Base-by-base conservation (phyloP, 2,888 invertebrate species). In the Tillus elongatus region DNA sequence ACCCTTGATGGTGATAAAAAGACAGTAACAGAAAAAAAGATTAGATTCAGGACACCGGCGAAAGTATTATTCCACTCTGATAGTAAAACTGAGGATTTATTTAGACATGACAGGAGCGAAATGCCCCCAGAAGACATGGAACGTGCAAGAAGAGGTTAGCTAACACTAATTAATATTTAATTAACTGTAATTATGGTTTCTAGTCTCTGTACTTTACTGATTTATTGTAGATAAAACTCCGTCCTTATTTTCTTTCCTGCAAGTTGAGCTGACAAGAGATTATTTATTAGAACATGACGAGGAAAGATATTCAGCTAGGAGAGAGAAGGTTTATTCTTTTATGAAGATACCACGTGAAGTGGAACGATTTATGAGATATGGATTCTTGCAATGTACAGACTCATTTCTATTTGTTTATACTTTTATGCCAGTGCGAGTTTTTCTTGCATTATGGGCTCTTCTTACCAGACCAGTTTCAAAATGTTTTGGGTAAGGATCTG, bases 371-470 rank as follows among this genome's bases (percentile, higher is more conserved):
- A 87, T 95, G 82, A 75, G 76, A 1, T 95, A 91, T 69, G 95
- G 93, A 16, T 89, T 92, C 56, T 82, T 93, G 66, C 90, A 90
- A 67, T 97, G 97, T 69, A 83, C 90, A 15, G 98, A 99, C 68
- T 95, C 96, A 12, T 91, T 99, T 66, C 73, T 97, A 36, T 97
- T 92, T 71, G 84, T 97, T 37, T 96, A 96, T 66, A 97, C 98
- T 36, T 95, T 97, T 71, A 72, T 98, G 51, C 98, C 98, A 9
- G 68, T 98, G 43, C 73, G 98, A 49, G 91, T 96, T 62, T 58
- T 88, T 19, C 73, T 96, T 64, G 92, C 92, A 30, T 66, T 89
- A 37, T 84, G 88, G 79, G 82, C 83, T 24, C 71, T 92, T 42
- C 62, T 86, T 12, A 80, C 76, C 42, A 74, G 86, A 53, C 75